phyloP scores from a whole-genome alignment of 1,140 invertebrate species.

The Leptopilina boulardi region DNA sequence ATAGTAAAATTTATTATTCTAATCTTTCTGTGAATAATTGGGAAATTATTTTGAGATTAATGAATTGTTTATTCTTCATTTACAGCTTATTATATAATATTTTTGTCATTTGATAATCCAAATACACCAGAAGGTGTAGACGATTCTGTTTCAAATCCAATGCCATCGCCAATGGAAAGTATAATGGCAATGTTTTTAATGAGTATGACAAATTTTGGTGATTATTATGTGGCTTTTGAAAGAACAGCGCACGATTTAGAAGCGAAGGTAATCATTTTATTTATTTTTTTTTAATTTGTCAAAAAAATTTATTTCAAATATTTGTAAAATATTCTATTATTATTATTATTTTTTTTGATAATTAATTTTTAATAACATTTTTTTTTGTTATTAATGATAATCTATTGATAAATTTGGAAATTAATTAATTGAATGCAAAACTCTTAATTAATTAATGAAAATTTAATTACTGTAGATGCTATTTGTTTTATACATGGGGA shows the following conservation, averaged over 20 bases:
- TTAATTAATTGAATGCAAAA: not conserved
- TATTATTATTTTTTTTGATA: not conserved
- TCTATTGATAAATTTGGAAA: not conserved
- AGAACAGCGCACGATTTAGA: conserved; percentile 91
- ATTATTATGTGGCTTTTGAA: conserved; percentile 93
- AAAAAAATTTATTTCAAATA: not conserved
- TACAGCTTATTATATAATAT: conserved; percentile 94
- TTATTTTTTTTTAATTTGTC: not conserved
- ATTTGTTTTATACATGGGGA: conserved; percentile 97
- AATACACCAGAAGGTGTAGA: conserved; percentile 84
- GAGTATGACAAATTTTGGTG: conserved; percentile 97
- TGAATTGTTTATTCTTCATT: conserved; percentile 55
- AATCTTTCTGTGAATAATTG: not conserved
- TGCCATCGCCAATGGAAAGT: conserved; percentile 93
- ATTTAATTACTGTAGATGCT: conserved; percentile 80
- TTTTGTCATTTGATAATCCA: conserved; percentile 89
- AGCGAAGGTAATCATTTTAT: conserved; percentile 83
- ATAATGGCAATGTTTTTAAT: conserved; percentile 98
- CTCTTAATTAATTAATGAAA: conserved; percentile 34
- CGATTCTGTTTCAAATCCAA: conserved; percentile 85
- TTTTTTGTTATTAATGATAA: not conserved
- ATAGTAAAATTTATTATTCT: not conserved
- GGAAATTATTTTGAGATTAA: not conserved
- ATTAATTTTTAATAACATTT: not conserved
- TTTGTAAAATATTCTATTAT: too few relatives aligned